A percentile compares a stretch with the other conserved stretches of the same genome.
Conservation (phyloP, 2,113 vertebrate genomes). For the Oryzias woworae region DNA sequence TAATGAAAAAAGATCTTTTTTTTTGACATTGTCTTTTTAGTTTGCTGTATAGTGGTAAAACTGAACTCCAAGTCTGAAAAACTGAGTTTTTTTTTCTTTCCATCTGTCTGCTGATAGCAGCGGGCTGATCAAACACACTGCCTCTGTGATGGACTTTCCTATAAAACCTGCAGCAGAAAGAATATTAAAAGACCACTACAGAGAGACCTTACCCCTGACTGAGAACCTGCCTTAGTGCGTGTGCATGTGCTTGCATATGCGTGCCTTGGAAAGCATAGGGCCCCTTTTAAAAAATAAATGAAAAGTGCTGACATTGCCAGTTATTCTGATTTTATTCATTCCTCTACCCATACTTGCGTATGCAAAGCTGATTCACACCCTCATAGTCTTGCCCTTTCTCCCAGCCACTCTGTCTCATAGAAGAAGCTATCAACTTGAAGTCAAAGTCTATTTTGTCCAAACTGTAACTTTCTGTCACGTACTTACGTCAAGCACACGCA, state of each 20-base stretch:
- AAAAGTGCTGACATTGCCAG: conserved; percentile 59
- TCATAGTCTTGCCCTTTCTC: conserved; percentile 1
- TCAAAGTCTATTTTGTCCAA: too few species aligned
- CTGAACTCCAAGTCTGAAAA: too few species aligned
- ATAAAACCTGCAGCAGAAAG: conserved; percentile 59
- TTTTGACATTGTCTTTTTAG: too few species aligned
- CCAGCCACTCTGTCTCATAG: background rate
- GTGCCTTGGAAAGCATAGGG: conserved; percentile 3
- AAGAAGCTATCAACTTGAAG: too few species aligned
- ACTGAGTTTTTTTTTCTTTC: background rate
- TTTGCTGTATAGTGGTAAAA: too few species aligned
- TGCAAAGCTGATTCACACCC: conserved; percentile 22
- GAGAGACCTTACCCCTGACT: conserved; percentile 21
- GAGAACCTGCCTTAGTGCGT: conserved; percentile 33
- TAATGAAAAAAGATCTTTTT: too few species aligned
- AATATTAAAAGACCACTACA: conserved; percentile 49
- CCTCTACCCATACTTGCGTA: conserved; percentile 32
- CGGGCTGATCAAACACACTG: conserved; percentile 51
- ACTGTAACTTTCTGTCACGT: too few species aligned
- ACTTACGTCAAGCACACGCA: too few species aligned
- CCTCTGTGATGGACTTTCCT: conserved; percentile 42
- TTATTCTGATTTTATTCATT: conserved; percentile 19
- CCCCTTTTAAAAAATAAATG: conserved; percentile 57
- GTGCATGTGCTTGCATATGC: conserved; percentile 2
- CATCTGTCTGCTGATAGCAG: conserved; percentile 23